Base-by-base conservation (phyloP, 2,888 invertebrate genomes). In the Drosophila mayaguana region DNA sequence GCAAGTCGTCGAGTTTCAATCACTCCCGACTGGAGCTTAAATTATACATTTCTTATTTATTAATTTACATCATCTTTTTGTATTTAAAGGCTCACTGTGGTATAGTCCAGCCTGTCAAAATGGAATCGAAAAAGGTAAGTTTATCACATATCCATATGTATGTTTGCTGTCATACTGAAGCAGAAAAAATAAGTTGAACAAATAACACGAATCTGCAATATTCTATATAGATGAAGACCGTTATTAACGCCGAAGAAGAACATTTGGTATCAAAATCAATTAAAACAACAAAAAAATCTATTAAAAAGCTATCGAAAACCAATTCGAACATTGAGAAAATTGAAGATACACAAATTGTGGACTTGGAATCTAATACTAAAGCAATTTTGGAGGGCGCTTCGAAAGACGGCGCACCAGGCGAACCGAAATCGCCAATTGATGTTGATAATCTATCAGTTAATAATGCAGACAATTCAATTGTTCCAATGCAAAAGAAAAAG, bases 401-500 rank as follows among this genome's bases (percentile, higher is more conserved):
- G 7, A 11, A 42, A 20, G 20, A 12, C 34, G 16, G 32, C 20
- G 38, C 5, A 34, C 50, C 7, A n/a, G 4, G 9, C 12, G 18
- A 50, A 1, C n/a, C 3, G 2, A 32, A 50, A 50, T 32, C 7
- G 12, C n/a, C 11, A n/a, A 22, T 3, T 16, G n/a, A 32, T 12
- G 18, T 56, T 12, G 25, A 43, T 3, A 38, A 3, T 22, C 5
- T 28, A 25, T 7, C 53, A 1, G 20, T 40, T 2, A 40, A 20
- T n/a, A 38, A 9, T 32, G 6, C 43, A 11, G 18, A 63, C 8
- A 46, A 63, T 14, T 48, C 3, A 32, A 61, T 43, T 42, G n/a
- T 46, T 32, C 5, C 6, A n/a, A 25, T 36, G 32, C 9, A 48
- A 4, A 69, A 70, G 16, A 86, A 81, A 25, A 95, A 94, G 91